These are phyloP conservation scores for Geotrypetes seraphini DNA, from an alignment of 2,797 vertebrate species.

Conservation along the genomic window DNA sequence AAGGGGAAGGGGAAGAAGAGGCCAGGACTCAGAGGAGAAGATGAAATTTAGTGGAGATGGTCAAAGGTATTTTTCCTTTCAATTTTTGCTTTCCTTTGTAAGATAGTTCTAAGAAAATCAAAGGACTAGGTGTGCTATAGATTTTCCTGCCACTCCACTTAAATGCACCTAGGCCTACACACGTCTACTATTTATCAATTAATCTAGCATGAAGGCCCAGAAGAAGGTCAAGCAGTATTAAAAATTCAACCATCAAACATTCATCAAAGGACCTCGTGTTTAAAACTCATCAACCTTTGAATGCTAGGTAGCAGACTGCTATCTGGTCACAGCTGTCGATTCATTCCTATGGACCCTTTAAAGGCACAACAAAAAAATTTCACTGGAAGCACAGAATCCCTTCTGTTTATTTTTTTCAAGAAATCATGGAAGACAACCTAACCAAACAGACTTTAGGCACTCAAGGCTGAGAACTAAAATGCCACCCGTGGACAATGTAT, in stretches of 20 bases:
- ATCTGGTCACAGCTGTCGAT: conserved; percentile 45
- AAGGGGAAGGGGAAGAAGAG: no score
- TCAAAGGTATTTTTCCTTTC: no score
- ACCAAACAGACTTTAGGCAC: no score
- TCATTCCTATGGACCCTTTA: conserved; percentile 45
- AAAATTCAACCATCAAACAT: conserved; percentile 70
- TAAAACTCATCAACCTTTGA: conserved; percentile 63
- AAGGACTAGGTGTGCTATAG: conserved; percentile 39
- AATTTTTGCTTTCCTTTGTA: not conserved
- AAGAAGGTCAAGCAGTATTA: conserved; percentile 56
- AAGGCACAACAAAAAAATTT: conserved; percentile 2
- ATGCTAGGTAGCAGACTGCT: conserved; percentile 55
- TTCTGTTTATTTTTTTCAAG: conserved; percentile 9
- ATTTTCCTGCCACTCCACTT: conserved; percentile 59
- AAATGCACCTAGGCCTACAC: conserved; percentile 46
- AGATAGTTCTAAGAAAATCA: conserved; percentile 44
- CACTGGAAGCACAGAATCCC: conserved; percentile 1
- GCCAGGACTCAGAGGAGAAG: no score
- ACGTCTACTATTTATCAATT: conserved; percentile 68
- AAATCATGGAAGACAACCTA: conserved; percentile 4
- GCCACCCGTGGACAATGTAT: no score
- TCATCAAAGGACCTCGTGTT: conserved; percentile 64
- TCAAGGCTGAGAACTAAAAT: no score
- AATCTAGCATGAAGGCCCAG: conserved; percentile 56
- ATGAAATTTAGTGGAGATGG: no score